These are phyloP conservation scores for Panagrolaimus sp. DNA, from an alignment of 1,140 invertebrate species.

Conservation along the genomic window DNA sequence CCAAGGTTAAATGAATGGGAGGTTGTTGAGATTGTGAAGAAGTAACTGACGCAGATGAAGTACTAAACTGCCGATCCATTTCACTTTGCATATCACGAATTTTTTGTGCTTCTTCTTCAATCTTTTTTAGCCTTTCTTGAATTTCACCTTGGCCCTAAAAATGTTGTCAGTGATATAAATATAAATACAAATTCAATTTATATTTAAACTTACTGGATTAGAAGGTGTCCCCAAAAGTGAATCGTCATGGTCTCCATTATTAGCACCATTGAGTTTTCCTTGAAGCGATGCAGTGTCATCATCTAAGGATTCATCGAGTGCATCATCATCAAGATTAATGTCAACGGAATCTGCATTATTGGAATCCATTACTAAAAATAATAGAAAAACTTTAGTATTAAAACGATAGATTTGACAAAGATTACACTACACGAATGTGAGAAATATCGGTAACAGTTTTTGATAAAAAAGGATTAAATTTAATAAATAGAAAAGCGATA, in stretches of 20 bases:
- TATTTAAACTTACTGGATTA: not conserved
- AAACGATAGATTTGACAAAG: no score
- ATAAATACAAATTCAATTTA: not conserved
- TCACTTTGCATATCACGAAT: conserved; percentile 47
- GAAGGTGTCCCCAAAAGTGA: not conserved
- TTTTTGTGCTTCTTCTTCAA: conserved; percentile 43
- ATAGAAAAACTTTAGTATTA: no score
- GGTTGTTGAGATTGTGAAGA: conserved; percentile 2
- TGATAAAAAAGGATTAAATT: no score
- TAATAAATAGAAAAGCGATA: no score
- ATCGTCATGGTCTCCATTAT: not conserved
- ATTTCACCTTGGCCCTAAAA: conserved; percentile 5
- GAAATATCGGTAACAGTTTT: no score
- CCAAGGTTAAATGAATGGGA: conserved; percentile 35
- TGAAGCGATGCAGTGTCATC: not conserved
- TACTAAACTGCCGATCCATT: conserved; percentile 69
- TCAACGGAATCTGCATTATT: not conserved
- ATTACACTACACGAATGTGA: no score
- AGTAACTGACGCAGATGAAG: conserved; percentile 27
- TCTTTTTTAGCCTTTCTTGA: conserved; percentile 19
- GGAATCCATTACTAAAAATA: conserved; percentile 61
- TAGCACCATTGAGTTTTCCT: not conserved
- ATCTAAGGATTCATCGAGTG: not conserved
- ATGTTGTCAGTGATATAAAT: not conserved
- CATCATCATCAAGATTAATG: conserved; percentile 9